Conservation (phyloP, 2,888 invertebrate genomes). For the Luperina testacea region DNA sequence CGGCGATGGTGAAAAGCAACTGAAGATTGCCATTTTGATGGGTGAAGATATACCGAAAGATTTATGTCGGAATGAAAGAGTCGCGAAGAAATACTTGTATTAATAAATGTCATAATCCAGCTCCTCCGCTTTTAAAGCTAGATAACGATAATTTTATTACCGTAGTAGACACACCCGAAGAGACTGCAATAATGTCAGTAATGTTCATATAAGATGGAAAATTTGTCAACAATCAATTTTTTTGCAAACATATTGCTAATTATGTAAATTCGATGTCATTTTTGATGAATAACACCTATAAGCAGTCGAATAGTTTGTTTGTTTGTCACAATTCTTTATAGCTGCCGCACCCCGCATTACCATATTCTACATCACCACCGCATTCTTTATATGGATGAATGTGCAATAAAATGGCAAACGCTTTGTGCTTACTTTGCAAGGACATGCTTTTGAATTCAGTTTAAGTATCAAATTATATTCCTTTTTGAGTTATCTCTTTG, state of each 20-base stretch:
- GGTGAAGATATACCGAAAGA: constrained; percentile 30
- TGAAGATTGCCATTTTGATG: constrained; percentile 30
- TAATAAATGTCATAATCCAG: constrained; percentile 8
- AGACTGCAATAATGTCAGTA: background rate
- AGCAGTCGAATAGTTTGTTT: constrained; percentile 39
- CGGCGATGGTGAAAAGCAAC: constrained; percentile 43
- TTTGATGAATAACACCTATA: constrained; percentile 37
- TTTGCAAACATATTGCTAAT: constrained; percentile 2
- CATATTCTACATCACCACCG: constrained; percentile 45
- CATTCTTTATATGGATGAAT: constrained; percentile 58
- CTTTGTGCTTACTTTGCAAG: constrained; percentile 42
- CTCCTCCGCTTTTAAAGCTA: background rate
- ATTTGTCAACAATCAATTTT: background rate
- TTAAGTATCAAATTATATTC: constrained; percentile 61
- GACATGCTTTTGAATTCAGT: constrained; percentile 59
- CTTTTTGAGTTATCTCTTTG: constrained; percentile 61
- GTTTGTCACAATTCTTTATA: constrained; percentile 51
- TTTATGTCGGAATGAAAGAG: constrained; percentile 10
- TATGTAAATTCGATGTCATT: constrained; percentile 34
- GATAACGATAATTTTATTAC: background rate
- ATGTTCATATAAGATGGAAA: background rate
- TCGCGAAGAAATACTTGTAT: background rate
- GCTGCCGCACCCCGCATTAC: constrained; percentile 49
- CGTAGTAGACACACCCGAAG: background rate
- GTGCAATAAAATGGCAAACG: constrained; percentile 60